Evolutionary conservation across 2,113 vertebrate genomes (phyloP), one percentile per base, ranked within the genome.

Genomic region (Tapirus terrestris): DNA sequence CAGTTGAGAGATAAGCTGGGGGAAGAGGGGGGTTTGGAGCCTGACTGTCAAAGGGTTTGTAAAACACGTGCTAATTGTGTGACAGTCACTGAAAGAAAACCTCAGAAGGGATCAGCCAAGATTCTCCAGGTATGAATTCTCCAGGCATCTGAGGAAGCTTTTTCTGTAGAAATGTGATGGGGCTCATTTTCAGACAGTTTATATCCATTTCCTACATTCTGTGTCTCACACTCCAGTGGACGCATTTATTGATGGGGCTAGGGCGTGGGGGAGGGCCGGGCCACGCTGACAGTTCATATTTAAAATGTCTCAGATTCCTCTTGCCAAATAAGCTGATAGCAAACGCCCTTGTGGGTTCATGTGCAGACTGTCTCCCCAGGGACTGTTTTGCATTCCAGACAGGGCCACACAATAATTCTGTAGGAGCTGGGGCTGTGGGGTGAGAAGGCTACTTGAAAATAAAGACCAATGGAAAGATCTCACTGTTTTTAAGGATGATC

Each of bases 291-390:
- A 94, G 88, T 82, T 97, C 82, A 16, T 98, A 95, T 98, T 99
- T 99, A 97, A 98, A 98, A 99, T 99, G 98, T 98, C 98, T 99
- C 88, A 4, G 98, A 98, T 99, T 99, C 98, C 91, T 97, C 70
- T 86, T 36, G 94, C 96, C 98, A 97, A 98, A 98, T 97, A 99
- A 98, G 97, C 97, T 80, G 97, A 98, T 98, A 98, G 97, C 25
- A 4, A 96, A 95, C 51, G 86, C 3, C 1, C 97, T 98, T 97
- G 84, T 89, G 97, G 98, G 98, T 98, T 98, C 97, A 91, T 82
- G 94, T 96, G 96, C 97, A 96, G 97, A 95, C 95, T 70, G 83
- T 98, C 97, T 97, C 93, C 18, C 98, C 92, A 84, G 98, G 97
- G 98, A 89, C 95, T 95, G 81, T 89, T 98, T 92, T 97, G 96